Percentiles rank a stretch among this genome's conserved stretches.
Evolutionary conservation across 2,797 vertebrate genomes (phyloP).

Genomic region (Xyrichtys novacula): DNA sequence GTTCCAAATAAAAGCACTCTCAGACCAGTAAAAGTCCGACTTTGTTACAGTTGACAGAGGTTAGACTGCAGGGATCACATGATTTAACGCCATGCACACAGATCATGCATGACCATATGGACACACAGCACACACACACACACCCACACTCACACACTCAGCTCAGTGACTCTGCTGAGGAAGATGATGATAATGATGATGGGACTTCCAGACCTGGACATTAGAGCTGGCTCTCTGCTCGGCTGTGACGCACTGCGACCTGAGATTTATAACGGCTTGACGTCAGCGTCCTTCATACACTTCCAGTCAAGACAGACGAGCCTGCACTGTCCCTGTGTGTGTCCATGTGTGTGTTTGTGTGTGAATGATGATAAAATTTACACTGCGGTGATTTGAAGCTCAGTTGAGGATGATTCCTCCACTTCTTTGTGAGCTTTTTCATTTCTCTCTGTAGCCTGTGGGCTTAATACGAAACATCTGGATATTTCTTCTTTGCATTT

Average conservation of each 20-base stretch:
- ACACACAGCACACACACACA: slow-evolving; percentile 13
- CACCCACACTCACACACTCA: slow-evolving; percentile 14
- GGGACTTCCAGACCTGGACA: slow-evolving; percentile 71
- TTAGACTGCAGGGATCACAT: neutral
- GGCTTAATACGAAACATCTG: slow-evolving; percentile 52
- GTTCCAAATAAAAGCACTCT: slow-evolving; percentile 15
- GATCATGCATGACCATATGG: neutral
- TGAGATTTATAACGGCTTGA: slow-evolving; percentile 68
- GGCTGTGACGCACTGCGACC: slow-evolving; percentile 56
- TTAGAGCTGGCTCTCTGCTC: slow-evolving; percentile 47
- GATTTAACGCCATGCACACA: neutral
- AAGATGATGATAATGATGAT: slow-evolving; percentile 71
- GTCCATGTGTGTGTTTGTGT: slow-evolving; percentile 13
- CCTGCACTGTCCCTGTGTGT: slow-evolving; percentile 9
- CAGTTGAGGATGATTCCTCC: slow-evolving; percentile 19
- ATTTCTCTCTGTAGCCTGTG: slow-evolving; percentile 28
- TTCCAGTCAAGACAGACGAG: slow-evolving; percentile 59
- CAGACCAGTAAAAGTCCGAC: neutral
- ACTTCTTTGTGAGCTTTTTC: slow-evolving; percentile 16
- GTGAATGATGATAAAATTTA: slow-evolving; percentile 3
- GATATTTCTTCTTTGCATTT: neutral
- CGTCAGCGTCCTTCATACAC: slow-evolving; percentile 50
- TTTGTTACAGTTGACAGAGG: neutral
- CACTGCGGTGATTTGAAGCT: slow-evolving; percentile 33
- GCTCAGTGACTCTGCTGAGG: slow-evolving; percentile 29